These are phyloP conservation scores for Lethenteron reissneri DNA, from an alignment of 2,113 vertebrate species.

Conservation along the genomic window DNA sequence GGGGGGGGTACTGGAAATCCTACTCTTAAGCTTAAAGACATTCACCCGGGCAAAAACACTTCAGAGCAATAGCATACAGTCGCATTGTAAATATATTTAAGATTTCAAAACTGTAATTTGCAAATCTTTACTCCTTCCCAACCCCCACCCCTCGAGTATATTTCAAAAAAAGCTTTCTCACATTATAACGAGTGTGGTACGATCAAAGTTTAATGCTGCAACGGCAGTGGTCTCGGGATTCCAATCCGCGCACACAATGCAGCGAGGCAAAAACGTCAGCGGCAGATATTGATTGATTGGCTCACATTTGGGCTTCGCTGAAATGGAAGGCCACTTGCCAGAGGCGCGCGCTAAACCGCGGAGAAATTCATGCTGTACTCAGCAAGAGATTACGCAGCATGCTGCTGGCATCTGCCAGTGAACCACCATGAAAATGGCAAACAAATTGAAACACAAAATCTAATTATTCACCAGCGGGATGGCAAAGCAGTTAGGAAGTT, in stretches of 20 bases:
- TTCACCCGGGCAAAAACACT: too few species aligned
- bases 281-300: conserved; percentile 6
- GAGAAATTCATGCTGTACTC: conserved; percentile 5
- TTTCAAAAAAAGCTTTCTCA: too few species aligned
- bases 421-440: conserved; percentile 3
- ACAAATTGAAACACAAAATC: conserved; percentile 4
- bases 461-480: conserved; percentile 5
- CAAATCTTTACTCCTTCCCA: too few species aligned
- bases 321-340: conserved; percentile 2
- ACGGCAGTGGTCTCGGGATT: too few species aligned
- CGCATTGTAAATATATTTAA: too few species aligned
- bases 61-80: too few species aligned
- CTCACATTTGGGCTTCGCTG: background rate
- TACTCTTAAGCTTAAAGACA: too few species aligned
- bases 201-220: too few species aligned
- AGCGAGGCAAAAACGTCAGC: conserved; percentile 2
- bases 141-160: too few species aligned
- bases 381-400: conserved; percentile 1
- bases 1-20: too few species aligned
- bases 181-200: too few species aligned
- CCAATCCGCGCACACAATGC: background rate
- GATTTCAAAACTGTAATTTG: too few species aligned
- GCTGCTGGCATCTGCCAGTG: background rate
- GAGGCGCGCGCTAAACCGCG: background rate
- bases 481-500: background rate